Evolutionary conservation across 2,113 vertebrate species (phyloP).

Genomic region (Erythrolamprus reginae): DNA sequence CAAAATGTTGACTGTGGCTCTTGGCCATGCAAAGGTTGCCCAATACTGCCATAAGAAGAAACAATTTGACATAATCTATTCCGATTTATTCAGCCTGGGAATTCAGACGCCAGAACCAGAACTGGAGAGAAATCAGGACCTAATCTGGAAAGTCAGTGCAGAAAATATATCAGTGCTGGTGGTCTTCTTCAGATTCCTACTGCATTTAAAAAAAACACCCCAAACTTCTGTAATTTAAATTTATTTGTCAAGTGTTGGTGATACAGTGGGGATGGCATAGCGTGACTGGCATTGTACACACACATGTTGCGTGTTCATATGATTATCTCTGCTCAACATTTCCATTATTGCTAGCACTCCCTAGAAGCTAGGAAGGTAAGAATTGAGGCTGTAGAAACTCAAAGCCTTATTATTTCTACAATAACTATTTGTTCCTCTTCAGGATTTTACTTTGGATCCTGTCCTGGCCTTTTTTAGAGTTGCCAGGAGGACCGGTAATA

Average conservation of each 20-base stretch:
- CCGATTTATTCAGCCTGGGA: not conserved
- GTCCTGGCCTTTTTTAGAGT: not conserved
- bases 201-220: not conserved
- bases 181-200: not conserved
- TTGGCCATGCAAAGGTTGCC: not conserved
- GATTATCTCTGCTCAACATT: not conserved
- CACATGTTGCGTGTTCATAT: not conserved
- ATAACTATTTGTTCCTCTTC: not conserved
- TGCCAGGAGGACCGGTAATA: not conserved
- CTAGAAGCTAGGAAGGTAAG: not conserved
- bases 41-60: not conserved
- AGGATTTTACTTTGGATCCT: not conserved
- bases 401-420: not conserved
- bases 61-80: not conserved
- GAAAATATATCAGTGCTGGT: not conserved
- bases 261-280: not conserved
- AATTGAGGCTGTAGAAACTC: not conserved
- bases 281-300: not conserved
- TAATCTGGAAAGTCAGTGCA: not conserved
- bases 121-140: not conserved
- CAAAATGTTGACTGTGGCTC: not conserved
- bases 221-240: not conserved
- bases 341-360: not conserved
- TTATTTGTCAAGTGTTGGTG: not conserved
- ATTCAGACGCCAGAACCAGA: not conserved